Percentiles rank a stretch among this genome's conserved stretches.
Evolutionary conservation across 2,888 invertebrate species (phyloP).

Genomic region (Eristalinus aeneus): DNA sequence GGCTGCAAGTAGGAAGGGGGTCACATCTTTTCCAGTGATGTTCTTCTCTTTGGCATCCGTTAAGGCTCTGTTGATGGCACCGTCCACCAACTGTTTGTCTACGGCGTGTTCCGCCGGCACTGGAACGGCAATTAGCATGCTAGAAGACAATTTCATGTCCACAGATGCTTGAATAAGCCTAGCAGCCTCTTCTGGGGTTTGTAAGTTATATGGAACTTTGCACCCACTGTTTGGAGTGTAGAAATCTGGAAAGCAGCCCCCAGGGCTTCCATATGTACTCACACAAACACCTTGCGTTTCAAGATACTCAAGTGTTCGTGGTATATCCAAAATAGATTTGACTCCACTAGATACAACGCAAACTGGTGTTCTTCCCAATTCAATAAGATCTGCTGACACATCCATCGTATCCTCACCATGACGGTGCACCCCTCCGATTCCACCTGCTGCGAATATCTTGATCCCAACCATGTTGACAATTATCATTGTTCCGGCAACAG

Average conservation of each 20-base stretch:
- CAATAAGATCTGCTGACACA: constrained; percentile 95
- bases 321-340: constrained; percentile 98
- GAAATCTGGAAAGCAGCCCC: constrained; percentile 94
- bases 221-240: constrained; percentile 90
- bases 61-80: constrained; percentile 87
- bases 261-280: constrained; percentile 86
- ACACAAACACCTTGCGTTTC: constrained; percentile 98
- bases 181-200: constrained; percentile 86
- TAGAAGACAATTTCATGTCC: constrained; percentile 84
- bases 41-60: constrained; percentile 83
- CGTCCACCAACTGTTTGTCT: constrained; percentile 83
- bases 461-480: constrained; percentile 92
- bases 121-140: constrained; percentile 94
- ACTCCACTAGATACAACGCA: constrained; percentile 97
- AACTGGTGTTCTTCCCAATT: constrained; percentile 92
- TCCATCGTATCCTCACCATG: constrained; percentile 93
- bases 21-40: constrained; percentile 92
- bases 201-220: constrained; percentile 87
- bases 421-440: constrained; percentile 94
- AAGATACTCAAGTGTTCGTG: constrained; percentile 95
- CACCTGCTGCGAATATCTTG: constrained; percentile 96
- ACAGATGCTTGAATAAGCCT: constrained; percentile 83
- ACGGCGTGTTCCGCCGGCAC: constrained; percentile 87
- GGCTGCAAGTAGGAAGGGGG: constrained; percentile 92
- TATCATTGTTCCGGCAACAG: constrained; percentile 96